A percentile compares a stretch with the other conserved stretches of the same genome.
Evolutionary conservation across 2,797 vertebrate species (phyloP).

Genomic region (Hozukius guyotensis): DNA sequence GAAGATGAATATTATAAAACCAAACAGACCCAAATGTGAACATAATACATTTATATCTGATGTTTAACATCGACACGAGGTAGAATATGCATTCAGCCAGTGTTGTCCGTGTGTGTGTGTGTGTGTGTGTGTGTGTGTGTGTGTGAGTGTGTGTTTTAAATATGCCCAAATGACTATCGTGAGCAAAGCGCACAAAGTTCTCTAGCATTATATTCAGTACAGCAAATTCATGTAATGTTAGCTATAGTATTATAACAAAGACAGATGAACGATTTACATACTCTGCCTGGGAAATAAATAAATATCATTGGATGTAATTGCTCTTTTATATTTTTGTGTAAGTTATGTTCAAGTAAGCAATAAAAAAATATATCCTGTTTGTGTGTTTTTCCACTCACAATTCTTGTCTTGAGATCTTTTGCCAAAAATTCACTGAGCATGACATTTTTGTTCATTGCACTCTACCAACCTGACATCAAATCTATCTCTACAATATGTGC

Average conservation of each 20-base stretch:
- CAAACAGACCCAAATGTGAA: conserved; percentile 70
- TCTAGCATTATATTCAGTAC: neutral
- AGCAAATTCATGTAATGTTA: neutral
- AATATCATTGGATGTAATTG: conserved; percentile 11
- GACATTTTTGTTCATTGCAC: neutral
- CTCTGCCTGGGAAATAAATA: too few species aligned
- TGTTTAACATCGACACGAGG: neutral
- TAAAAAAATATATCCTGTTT: neutral
- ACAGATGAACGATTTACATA: neutral
- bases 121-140: neutral
- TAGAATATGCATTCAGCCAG: neutral
- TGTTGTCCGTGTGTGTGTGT: neutral
- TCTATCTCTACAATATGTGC: neutral
- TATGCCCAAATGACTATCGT: neutral
- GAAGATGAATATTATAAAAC: neutral
- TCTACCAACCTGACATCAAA: neutral
- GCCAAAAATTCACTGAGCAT: neutral
- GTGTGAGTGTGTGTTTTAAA: neutral
- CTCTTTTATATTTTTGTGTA: conserved; percentile 39
- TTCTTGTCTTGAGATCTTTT: neutral
- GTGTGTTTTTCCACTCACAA: neutral
- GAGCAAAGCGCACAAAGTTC: neutral
- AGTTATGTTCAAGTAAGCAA: conserved; percentile 13
- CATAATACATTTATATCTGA: neutral
- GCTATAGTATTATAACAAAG: neutral